phyloP scores from a whole-genome alignment of 2,888 invertebrate genomes.

The Horisme vitalbata region DNA sequence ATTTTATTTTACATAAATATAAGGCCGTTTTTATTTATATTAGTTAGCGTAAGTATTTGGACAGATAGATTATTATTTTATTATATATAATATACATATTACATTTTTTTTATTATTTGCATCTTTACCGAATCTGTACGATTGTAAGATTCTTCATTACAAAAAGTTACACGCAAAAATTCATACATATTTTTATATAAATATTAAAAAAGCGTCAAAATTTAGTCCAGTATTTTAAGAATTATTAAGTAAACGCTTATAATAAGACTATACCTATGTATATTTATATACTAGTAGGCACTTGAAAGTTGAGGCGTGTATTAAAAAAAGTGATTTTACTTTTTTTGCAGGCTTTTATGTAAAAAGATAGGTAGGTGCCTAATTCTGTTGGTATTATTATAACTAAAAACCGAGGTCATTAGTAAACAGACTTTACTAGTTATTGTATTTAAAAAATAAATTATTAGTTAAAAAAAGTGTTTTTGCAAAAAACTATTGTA shows the following conservation, averaged over 20 bases:
- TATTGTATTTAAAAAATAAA: too few species aligned
- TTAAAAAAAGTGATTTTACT: conserved; percentile 4
- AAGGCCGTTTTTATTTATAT: conserved; percentile 12
- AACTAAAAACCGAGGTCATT: too few species aligned
- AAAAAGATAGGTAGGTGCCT: too few species aligned
- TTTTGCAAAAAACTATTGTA: too few species aligned
- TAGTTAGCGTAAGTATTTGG: conserved; percentile 10
- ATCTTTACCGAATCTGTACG: not conserved
- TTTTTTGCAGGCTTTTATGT: too few species aligned
- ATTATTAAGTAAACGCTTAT: conserved; percentile 19
- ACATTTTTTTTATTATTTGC: not conserved
- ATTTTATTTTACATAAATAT: conserved; percentile 6
- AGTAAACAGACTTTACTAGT: too few species aligned
- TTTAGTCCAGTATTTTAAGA: conserved; percentile 9
- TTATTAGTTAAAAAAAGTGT: too few species aligned
- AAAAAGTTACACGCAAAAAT: too few species aligned
- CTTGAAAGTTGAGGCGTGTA: conserved; percentile 53
- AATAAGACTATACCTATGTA: conserved; percentile 25
- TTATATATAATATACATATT: not conserved
- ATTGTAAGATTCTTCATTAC: too few species aligned
- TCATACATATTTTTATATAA: not conserved
- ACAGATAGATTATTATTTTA: not conserved
- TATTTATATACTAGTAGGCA: conserved; percentile 58
- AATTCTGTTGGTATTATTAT: too few species aligned
- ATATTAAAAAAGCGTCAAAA: conserved; percentile 6